Conservation (phyloP, 2,113 vertebrate species). For the Upupa epops region DNA sequence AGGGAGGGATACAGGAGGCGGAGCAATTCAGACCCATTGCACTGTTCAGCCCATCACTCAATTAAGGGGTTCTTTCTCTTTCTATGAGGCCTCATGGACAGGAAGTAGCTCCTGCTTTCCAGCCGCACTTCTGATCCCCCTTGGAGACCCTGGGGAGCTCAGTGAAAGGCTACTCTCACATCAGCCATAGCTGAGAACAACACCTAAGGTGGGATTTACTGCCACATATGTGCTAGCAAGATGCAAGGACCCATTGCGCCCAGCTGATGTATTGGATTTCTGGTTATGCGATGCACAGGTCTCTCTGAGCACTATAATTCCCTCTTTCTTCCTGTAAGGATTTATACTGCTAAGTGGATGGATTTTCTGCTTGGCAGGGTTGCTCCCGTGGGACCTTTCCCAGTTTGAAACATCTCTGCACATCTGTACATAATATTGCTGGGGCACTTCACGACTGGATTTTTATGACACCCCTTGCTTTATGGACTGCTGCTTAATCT, state of each 20-base stretch:
- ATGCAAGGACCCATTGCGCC: neutral
- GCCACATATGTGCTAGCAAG: constrained; percentile 20
- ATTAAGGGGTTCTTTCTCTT: neutral
- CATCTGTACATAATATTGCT: constrained; percentile 55
- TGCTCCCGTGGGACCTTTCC: constrained; percentile 21
- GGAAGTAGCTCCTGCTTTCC: constrained; percentile 25
- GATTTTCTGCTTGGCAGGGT: constrained; percentile 68
- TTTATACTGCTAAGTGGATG: constrained; percentile 63
- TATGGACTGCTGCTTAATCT: neutral
- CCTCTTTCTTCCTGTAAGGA: constrained; percentile 65
- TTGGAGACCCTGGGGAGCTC: neutral
- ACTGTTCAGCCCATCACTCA: neutral
- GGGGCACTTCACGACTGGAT: neutral
- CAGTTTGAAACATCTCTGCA: constrained; percentile 50
- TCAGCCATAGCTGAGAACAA: constrained; percentile 3
- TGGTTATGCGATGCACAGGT: constrained; percentile 34
- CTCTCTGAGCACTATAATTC: constrained; percentile 29
- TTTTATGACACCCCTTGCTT: neutral
- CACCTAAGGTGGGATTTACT: constrained; percentile 51
- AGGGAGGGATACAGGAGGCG: neutral
- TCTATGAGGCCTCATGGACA: fast-evolving
- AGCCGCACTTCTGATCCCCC: neutral
- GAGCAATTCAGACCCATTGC: fast-evolving
- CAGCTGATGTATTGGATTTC: constrained; percentile 53
- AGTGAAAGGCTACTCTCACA: neutral